Evolutionary conservation across 1,140 invertebrate genomes (phyloP), one percentile per base, ranked within the genome.

Genomic region (Aphis gossypii): DNA sequence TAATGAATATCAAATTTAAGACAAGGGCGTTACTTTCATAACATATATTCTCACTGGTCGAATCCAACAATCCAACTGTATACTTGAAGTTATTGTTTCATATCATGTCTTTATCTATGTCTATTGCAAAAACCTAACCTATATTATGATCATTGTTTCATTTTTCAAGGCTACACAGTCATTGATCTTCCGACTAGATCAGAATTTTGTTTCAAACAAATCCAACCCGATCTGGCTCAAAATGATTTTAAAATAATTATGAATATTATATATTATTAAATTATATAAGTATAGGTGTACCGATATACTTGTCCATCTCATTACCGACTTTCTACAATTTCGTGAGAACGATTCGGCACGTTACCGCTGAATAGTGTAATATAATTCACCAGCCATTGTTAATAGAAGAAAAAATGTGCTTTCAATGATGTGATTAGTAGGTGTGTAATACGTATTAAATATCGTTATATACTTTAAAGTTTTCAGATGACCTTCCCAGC

Each of bases 1-100:
- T 60, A 41, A 60, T 60, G 48, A 41, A 56, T 30, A 41, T 90
- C 11, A 30, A 90, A 90, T 90, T 56, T 23, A 90, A 90, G 88
- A 90, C 88, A 60, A 90, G 51, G 88, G 54, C 88, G 38, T 90
- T 90, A 90, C 88, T 90, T 56, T 56, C 88, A 60, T 41, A 60
- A 90, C 30, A 38, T 60, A 38, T 60, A 60, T 60, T 90, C 88
- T 60, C 88, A 90, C 88, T 56, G 20, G 11, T 38, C 20, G 18
- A 38, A 23, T 41, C 23, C 38, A 41, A 60, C 25, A 38, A 23
- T 41, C 35, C 38, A 41, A 60, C 25, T 9, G 54, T 60, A 41
- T 41, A 60, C 23, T 51, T 48, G 30, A 87, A 35, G n/a, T 89
- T 89, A 38, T 89, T 90, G 54, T 90, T 60, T 41, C 9, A 4